phyloP scores from a whole-genome alignment of 2,888 invertebrate species.

The Mystacides longicornis region DNA sequence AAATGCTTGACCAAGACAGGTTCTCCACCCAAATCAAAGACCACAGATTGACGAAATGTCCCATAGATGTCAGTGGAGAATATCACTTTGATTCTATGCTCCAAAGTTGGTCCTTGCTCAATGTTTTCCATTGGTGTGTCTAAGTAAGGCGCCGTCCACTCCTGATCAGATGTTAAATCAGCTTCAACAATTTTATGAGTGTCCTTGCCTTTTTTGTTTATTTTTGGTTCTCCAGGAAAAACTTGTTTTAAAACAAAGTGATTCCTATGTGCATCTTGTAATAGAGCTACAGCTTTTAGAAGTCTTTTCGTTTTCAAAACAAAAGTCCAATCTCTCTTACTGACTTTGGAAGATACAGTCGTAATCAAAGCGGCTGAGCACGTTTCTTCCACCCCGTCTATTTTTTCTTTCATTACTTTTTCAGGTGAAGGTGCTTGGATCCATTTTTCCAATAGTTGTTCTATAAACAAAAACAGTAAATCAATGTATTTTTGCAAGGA shows the following conservation, averaged over 20 bases:
- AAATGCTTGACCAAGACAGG: slow-evolving; percentile 59
- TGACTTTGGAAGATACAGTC: slow-evolving; percentile 55
- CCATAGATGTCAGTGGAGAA: slow-evolving; percentile 66
- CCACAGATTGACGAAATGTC: slow-evolving; percentile 69
- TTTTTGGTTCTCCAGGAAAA: slow-evolving; percentile 29
- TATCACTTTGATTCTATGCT: slow-evolving; percentile 47
- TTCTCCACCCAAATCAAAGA: slow-evolving; percentile 65
- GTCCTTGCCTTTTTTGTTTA: slow-evolving; percentile 24
- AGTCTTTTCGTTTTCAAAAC: slow-evolving; percentile 45
- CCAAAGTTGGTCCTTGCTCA: slow-evolving; percentile 29
- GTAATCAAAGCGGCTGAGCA: slow-evolving; percentile 53
- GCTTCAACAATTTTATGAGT: slow-evolving; percentile 30
- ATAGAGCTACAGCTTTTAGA: slow-evolving; percentile 54
- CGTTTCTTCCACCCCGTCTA: slow-evolving; percentile 52
- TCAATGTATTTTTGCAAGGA: not conserved
- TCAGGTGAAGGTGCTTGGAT: slow-evolving; percentile 54
- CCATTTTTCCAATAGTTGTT: slow-evolving; percentile 59
- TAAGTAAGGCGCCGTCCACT: slow-evolving; percentile 40
- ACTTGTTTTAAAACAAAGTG: slow-evolving; percentile 57
- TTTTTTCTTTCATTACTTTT: slow-evolving; percentile 53
- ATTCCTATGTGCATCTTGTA: slow-evolving; percentile 63
- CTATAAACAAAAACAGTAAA: slow-evolving; percentile 32
- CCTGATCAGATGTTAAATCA: slow-evolving; percentile 46
- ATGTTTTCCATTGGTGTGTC: slow-evolving; percentile 19
- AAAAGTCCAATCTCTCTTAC: slow-evolving; percentile 55